phyloP scores from a whole-genome alignment of 2,113 vertebrate species.

The Dasyornis broadbenti region DNA sequence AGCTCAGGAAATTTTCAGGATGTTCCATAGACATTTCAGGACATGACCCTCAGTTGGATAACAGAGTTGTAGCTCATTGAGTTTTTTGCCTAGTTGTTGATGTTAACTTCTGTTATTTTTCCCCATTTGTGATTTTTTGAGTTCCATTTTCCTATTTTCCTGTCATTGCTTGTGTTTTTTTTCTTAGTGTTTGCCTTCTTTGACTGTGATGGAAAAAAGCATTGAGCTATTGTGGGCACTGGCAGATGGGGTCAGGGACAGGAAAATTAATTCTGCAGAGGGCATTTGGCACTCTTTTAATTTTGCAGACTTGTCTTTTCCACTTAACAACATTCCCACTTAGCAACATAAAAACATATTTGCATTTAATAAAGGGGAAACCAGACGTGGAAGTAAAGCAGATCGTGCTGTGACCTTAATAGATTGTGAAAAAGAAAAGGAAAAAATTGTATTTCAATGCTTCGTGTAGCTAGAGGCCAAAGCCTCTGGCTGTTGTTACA shows the following conservation, averaged over 20 bases:
- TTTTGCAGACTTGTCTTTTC: slow-evolving; percentile 19
- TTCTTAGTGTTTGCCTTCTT: not conserved
- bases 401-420: not conserved
- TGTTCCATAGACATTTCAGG: slow-evolving; percentile 8
- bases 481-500: not conserved
- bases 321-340: slow-evolving; percentile 8
- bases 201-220: not conserved
- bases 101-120: slow-evolving; percentile 8
- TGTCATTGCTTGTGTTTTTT: not conserved
- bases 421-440: not conserved
- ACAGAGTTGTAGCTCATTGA: not conserved
- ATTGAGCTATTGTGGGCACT: not conserved
- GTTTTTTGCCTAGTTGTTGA: not conserved
- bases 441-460: not conserved
- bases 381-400: not conserved
- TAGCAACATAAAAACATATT: slow-evolving; percentile 9
- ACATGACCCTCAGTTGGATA: not conserved
- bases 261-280: not conserved
- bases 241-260: not conserved
- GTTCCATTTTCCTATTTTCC: slow-evolving; percentile 3
- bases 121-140: not conserved
- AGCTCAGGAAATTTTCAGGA: slow-evolving; percentile 6
- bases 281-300: not conserved
- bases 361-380: slow-evolving; percentile 6
- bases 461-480: not conserved